Percentiles rank a stretch among this genome's conserved stretches.
Conservation (phyloP, 2,888 invertebrate species). For the Aspidiotus rigidus region DNA sequence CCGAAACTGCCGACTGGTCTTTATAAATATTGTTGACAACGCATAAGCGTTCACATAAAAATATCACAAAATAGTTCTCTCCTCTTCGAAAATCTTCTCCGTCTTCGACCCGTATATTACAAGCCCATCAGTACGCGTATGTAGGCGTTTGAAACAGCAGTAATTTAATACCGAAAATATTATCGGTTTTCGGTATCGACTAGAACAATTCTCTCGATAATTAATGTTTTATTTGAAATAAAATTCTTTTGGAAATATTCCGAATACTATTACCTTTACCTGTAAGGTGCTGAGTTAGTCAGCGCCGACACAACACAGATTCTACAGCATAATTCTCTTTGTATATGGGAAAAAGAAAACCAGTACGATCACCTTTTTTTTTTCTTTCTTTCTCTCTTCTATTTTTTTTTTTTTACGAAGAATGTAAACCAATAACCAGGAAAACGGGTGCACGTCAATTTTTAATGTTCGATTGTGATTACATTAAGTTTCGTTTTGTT, state of each 20-base stretch:
- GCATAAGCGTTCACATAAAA: not conserved
- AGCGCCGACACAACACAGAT: not conserved
- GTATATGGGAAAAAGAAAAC: not conserved
- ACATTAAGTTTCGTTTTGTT: not conserved
- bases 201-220: constrained; percentile 27
- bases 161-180: constrained; percentile 28
- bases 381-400: no score
- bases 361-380: not conserved
- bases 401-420: not conserved
- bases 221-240: constrained; percentile 31
- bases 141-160: not conserved
- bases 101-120: not conserved
- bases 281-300: not conserved
- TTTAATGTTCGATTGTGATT: constrained; percentile 4
- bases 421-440: constrained; percentile 1
- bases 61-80: not conserved
- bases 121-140: not conserved
- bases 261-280: constrained; percentile 17
- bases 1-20: constrained; percentile 23
- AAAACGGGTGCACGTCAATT: not conserved
- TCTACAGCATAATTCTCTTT: no score
- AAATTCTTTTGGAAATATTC: constrained; percentile 28
- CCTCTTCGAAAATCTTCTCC: not conserved
- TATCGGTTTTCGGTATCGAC: constrained; percentile 32
- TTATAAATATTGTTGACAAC: constrained; percentile 5